Conservation (phyloP, 2,797 vertebrate species). For the Cyprinella venusta region DNA sequence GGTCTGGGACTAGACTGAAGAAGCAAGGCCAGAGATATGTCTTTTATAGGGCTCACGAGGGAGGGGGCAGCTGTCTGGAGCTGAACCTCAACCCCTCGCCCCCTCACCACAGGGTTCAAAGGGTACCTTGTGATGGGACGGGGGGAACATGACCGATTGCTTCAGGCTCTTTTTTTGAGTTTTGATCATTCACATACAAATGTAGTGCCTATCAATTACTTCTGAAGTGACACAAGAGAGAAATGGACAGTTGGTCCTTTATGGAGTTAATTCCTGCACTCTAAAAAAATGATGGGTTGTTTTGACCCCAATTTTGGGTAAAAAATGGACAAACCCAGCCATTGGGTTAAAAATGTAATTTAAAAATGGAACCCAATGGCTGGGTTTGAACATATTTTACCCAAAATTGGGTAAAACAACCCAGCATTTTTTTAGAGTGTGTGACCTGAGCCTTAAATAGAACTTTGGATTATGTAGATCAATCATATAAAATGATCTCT, state of each 20-base stretch:
- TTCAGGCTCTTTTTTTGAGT: background rate
- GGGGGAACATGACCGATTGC: background rate
- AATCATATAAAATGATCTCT: too few species aligned
- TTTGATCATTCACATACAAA: background rate
- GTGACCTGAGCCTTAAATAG: too few species aligned
- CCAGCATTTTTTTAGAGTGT: too few species aligned
- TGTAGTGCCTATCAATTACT: background rate
- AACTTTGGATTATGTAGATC: background rate
- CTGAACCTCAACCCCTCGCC: constrained; percentile 61
- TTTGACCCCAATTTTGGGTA: too few species aligned
- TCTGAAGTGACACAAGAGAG: background rate
- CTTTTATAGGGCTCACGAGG: constrained; percentile 68
- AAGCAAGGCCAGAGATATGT: constrained; percentile 48
- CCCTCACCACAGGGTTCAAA: constrained; percentile 56
- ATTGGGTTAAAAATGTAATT: too few species aligned
- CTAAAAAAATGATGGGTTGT: too few species aligned
- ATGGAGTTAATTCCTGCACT: too few species aligned
- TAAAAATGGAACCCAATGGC: too few species aligned
- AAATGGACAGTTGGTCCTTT: too few species aligned
- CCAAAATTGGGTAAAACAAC: too few species aligned
- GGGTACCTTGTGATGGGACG: constrained; percentile 45
- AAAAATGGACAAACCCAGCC: too few species aligned
- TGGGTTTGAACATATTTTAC: too few species aligned
- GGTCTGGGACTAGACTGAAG: constrained; percentile 73
- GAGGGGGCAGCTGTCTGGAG: constrained; percentile 30